Evolutionary conservation across 1,140 invertebrate species (phyloP), one percentile per base, ranked within the genome.

Genomic region (Solen grandis): DNA sequence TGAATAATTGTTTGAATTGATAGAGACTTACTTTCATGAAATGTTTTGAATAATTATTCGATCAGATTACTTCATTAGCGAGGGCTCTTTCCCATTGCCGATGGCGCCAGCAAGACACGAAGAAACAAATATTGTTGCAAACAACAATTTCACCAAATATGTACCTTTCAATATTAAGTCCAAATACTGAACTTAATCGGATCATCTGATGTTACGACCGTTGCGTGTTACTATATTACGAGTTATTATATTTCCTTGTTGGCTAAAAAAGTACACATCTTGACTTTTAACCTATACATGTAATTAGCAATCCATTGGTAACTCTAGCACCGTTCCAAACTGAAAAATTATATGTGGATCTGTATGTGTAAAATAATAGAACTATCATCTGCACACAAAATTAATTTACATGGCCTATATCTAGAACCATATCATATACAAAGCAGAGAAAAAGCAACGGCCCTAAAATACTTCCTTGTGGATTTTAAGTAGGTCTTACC

Each of bases 351-450:
- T 13, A 65, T 65, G 22, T 35, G 62, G 62, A 38, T 65, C 62
- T 38, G 33, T 65, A 65, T 65, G 62, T 13, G 31, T 65, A 65
- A 65, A 65, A 65, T 19, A 35, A 65, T 65, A 35, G 62, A 35
- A 16, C 62, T 65, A 38, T 33, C 62, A 33, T 14, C 8, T 2
- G 29, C 54, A 5, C n/a, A 55, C 5, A 4, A 22, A 55, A n/a
- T n/a, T 27, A 55, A 55, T 5, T 19, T 55, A 27, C n/a, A 55
- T 55, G n/a, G n/a, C n/a, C 54, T 4, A 55, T 55, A n/a, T 19
- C 27, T 55, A 55, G 27, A 19, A 55, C 54, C 54, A n/a, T 55
- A 19, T 55, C 5, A 55, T 55, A 22, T 55, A 55, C 5, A n/a
- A 55, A 22, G 5, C 54, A 55, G 27, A 55, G 54, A 5, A 55